These are phyloP conservation scores for Marronus borbonicus DNA, from an alignment of 2,888 invertebrate genomes.

Conservation along the genomic window DNA sequence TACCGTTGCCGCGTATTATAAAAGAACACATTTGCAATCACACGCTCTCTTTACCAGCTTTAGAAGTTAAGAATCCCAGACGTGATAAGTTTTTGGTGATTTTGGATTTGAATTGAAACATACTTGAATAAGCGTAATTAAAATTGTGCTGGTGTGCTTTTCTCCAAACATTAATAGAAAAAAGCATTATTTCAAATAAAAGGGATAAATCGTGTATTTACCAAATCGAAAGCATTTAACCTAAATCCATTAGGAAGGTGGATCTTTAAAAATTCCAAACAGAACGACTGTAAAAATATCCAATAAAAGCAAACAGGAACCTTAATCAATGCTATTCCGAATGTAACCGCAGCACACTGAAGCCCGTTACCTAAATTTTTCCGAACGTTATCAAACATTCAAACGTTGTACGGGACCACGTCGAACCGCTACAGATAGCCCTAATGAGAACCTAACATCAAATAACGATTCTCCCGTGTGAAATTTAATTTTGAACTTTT, in stretches of 20 bases:
- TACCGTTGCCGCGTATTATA: too few relatives aligned
- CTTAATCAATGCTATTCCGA: constrained; percentile 38
- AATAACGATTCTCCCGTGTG: constrained; percentile 46
- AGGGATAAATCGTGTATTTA: background rate
- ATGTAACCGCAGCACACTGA: constrained; percentile 29
- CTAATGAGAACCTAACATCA: constrained; percentile 47
- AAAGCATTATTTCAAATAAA: background rate
- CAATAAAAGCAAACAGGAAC: constrained; percentile 25
- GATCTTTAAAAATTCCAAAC: constrained; percentile 7
- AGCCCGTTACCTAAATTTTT: constrained; percentile 34
- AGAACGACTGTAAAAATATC: constrained; percentile 16
- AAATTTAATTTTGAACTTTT: constrained; percentile 47
- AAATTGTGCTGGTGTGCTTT: too few relatives aligned
- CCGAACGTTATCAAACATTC: constrained; percentile 31
- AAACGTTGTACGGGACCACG: constrained; percentile 12
- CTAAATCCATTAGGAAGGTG: constrained; percentile 26
- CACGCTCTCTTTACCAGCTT: too few relatives aligned
- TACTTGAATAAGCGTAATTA: too few relatives aligned
- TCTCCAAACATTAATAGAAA: too few relatives aligned
- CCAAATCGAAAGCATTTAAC: background rate
- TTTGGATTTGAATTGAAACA: too few relatives aligned
- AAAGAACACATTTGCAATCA: too few relatives aligned
- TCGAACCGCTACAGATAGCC: constrained; percentile 9
- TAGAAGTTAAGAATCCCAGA: too few relatives aligned
- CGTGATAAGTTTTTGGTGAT: too few relatives aligned